Conservation (phyloP, 2,113 vertebrate species). For the Brienomyrus longianalis region DNA sequence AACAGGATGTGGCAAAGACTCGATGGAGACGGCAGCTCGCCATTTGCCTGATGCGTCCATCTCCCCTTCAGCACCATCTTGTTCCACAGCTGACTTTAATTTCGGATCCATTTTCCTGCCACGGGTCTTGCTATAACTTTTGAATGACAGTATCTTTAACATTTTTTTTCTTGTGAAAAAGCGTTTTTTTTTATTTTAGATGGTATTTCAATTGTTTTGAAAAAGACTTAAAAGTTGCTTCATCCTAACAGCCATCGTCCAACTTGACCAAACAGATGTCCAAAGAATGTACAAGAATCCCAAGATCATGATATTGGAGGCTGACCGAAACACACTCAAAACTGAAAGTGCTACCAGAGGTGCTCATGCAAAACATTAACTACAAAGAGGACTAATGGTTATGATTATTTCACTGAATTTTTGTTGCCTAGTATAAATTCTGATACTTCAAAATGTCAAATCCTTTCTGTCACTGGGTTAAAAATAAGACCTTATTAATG, state of each 20-base stretch:
- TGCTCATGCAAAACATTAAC: not conserved
- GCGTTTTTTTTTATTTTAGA: not conserved
- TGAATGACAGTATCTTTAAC: not conserved
- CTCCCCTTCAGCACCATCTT: not conserved
- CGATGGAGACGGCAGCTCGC: not conserved
- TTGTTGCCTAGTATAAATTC: not conserved
- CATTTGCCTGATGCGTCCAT: not conserved
- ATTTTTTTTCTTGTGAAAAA: not conserved
- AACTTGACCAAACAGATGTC: not conserved
- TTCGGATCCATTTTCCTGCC: not conserved
- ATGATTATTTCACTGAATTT: not conserved
- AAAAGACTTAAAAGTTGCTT: not conserved
- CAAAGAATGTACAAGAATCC: not conserved
- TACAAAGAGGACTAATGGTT: not conserved
- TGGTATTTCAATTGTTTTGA: not conserved
- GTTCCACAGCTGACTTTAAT: not conserved
- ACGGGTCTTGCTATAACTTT: not conserved
- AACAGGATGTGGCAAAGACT: slow-evolving; percentile 1
- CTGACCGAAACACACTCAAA: not conserved
- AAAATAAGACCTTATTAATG: not conserved
- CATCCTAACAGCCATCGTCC: not conserved
- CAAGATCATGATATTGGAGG: not conserved
- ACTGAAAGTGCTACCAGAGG: not conserved
- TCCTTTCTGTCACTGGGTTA: not conserved
- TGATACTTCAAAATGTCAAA: not conserved